Conservation (phyloP, 2,888 invertebrate genomes). For the Euplagia quadripunctaria region DNA sequence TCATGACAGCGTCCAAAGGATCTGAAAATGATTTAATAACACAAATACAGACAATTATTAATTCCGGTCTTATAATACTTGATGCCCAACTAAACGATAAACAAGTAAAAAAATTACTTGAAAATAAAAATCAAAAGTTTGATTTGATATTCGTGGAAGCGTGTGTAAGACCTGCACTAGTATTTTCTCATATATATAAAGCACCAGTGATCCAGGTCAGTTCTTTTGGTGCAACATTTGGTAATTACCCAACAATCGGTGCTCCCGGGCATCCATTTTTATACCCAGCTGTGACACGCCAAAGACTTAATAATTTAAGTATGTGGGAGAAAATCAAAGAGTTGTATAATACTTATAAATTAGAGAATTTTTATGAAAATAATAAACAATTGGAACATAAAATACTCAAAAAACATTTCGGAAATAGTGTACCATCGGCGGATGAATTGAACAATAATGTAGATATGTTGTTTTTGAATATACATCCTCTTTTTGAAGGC, state of each 20-base stretch:
- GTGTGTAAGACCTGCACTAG: constrained; percentile 45
- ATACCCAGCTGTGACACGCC: neutral
- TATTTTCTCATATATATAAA: constrained; percentile 51
- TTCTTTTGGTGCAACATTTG: neutral
- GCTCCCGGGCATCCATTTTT: constrained; percentile 7
- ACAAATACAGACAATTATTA: constrained; percentile 28
- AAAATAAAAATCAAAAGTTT: constrained; percentile 22
- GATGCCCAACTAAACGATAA: constrained; percentile 23
- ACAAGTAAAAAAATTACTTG: constrained; percentile 17
- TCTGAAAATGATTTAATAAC: constrained; percentile 26
- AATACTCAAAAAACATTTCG: constrained; percentile 25
- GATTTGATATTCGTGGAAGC: constrained; percentile 64
- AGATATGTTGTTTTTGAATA: constrained; percentile 73
- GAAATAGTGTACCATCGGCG: constrained; percentile 39
- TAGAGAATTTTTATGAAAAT: constrained; percentile 6
- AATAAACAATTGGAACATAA: constrained; percentile 1
- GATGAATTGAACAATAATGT: constrained; percentile 54
- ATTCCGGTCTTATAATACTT: constrained; percentile 29
- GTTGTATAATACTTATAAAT: constrained; percentile 5
- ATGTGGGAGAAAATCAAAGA: constrained; percentile 16
- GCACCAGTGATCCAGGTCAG: neutral
- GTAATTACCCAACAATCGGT: neutral
- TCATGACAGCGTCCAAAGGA: constrained; percentile 25
- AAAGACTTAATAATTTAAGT: neutral
- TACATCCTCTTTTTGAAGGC: constrained; percentile 65